Conservation (phyloP, 2,888 invertebrate species). For the Latrodectus elegans region DNA sequence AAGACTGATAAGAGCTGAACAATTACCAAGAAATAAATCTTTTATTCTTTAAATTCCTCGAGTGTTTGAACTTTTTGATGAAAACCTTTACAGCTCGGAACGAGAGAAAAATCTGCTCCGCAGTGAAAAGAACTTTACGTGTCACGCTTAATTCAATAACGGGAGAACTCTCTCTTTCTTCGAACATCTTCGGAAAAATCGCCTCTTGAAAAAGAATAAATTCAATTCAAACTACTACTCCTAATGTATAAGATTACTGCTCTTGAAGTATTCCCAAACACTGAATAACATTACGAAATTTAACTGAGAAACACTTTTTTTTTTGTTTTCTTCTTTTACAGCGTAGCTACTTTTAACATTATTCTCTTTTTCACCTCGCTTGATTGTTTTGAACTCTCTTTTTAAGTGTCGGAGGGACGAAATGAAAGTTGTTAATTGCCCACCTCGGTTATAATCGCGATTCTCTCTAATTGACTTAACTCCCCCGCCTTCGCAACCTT, state of each 20-base stretch:
- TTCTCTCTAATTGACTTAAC: conserved; percentile 62
- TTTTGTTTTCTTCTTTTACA: background rate
- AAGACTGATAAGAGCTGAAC: background rate
- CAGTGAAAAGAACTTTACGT: background rate
- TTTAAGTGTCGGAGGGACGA: conserved; percentile 60
- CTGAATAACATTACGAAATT: conserved; percentile 36
- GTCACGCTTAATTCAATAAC: conserved; percentile 32
- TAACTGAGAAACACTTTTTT: conserved; percentile 45
- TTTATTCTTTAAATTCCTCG: background rate
- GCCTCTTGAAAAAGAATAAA: conserved; percentile 29
- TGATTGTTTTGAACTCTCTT: conserved; percentile 67
- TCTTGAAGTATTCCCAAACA: conserved; percentile 39
- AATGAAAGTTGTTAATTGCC: conserved; percentile 67
- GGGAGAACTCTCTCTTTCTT: background rate
- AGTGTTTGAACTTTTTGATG: background rate
- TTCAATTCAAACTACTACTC: conserved; percentile 23
- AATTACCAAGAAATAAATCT: background rate
- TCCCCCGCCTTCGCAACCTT: conserved; percentile 33
- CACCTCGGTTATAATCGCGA: conserved; percentile 57
- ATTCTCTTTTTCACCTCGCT: conserved; percentile 47
- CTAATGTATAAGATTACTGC: conserved; percentile 42
- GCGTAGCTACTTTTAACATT: conserved; percentile 48
- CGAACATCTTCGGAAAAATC: conserved; percentile 28
- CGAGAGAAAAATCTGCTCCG: conserved; percentile 4
- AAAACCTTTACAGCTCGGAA: background rate